phyloP scores from a whole-genome alignment of 2,797 vertebrate species.

The Clarias platycephalus region DNA sequence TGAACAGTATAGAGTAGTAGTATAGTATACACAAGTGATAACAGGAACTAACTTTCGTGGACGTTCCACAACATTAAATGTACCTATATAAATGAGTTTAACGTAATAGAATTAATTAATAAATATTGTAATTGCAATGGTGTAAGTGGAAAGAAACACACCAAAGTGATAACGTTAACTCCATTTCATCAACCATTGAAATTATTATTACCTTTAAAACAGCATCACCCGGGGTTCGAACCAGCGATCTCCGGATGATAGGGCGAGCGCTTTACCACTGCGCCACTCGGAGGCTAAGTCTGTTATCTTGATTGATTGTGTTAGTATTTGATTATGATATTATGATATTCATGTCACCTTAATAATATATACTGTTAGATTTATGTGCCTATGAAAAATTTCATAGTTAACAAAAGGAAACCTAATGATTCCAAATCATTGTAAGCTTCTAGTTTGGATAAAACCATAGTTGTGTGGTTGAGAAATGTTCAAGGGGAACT shows the following conservation, averaged over 20 bases:
- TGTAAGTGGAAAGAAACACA: background rate
- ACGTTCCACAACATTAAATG: background rate
- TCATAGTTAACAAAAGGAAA: conserved; percentile 1
- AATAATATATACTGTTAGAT: background rate
- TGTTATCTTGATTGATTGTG: background rate
- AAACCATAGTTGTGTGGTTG: too few relatives aligned
- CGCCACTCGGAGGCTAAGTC: too few relatives aligned
- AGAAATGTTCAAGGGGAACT: too few relatives aligned
- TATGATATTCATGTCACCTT: background rate
- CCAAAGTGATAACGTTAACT: background rate
- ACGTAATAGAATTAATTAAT: background rate
- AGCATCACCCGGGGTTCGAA: too few relatives aligned
- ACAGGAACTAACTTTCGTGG: background rate
- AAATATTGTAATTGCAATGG: background rate
- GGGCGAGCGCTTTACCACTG: too few relatives aligned
- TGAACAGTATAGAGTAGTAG: too few relatives aligned
- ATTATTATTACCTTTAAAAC: background rate
- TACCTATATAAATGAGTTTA: background rate
- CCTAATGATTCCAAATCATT: conserved; percentile 32
- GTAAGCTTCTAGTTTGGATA: too few relatives aligned
- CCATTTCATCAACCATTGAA: background rate
- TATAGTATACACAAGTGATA: background rate
- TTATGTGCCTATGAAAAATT: background rate
- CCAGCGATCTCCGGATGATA: too few relatives aligned
- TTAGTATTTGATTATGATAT: conserved; percentile 4